Base-by-base conservation (phyloP, 1,140 invertebrate species). In the Mylabris phalerata region DNA sequence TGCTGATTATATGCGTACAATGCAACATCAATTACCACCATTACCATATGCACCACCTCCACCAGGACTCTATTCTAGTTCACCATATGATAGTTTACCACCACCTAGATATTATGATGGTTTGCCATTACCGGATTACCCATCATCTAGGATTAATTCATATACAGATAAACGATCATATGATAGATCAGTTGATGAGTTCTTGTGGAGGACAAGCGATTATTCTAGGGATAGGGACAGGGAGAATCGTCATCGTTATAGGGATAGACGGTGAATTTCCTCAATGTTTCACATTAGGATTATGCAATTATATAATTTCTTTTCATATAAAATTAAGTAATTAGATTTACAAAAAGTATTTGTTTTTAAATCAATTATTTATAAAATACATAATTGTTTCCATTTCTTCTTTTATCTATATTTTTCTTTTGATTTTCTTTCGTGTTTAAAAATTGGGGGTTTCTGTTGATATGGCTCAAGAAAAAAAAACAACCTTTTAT, bases 171-270 rank as follows among this genome's bases (percentile, higher is more conserved):
- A 89, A 66, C 80, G 87, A 27, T 88, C 85, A 27, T 93, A 93
- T 75, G 90, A 95, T 70, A 82, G 92, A 46, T 92, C 90, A 56
- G 92, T 95, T 27, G 90, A 93, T 73, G 90, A 93, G 71, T 93
- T 94, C 72, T 77, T 94, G 45, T 89, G 92, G 82, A 83, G 92
- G 68, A 94, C 90, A 52, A 80, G 77, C 57, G 84, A 84, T 58
- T 74, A 83, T 46, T 78, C 78, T 46, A 77, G 77, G 57, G 80
- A 78, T 58, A 75, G 79, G 24, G 68, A 72, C 5, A 54, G 69
- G 32, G 68, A 69, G 45, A 69, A 39, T 47, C 61, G 64, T 47
- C 58, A 64, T 48, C 60, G 65, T 43, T 64, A 64, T 26, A 61
- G 65, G 54, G 65, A 66, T 48, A 61, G 65, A 49, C 56, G 61